These are phyloP conservation scores for Penaeus indicus DNA, from an alignment of 1,140 invertebrate genomes.

Conservation along the genomic window DNA sequence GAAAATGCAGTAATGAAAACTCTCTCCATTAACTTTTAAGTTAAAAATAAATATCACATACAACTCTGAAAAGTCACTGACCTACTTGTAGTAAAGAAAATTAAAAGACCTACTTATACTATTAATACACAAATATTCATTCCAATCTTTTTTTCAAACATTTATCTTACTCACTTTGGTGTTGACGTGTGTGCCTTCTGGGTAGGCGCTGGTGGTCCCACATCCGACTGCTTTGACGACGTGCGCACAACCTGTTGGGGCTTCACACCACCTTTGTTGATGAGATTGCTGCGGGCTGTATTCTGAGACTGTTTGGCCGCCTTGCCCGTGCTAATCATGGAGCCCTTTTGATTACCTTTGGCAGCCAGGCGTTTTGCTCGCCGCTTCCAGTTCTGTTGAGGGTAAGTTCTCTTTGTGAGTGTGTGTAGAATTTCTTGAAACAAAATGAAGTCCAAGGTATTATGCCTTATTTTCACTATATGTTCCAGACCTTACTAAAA, in stretches of 20 bases:
- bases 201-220: not conserved
- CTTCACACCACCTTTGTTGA: constrained; percentile 69
- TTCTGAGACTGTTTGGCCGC: constrained; percentile 59
- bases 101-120: too few relatives aligned
- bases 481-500: not conserved
- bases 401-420: not conserved
- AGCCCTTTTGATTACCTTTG: constrained; percentile 73
- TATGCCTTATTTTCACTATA: not conserved
- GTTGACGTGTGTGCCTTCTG: not conserved
- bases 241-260: constrained; percentile 69
- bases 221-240: not conserved
- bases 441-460: not conserved
- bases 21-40: too few relatives aligned
- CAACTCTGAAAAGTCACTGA: too few relatives aligned
- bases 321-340: constrained; percentile 35
- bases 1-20: too few relatives aligned
- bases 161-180: not conserved
- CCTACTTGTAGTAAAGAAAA: too few relatives aligned
- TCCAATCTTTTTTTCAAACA: too few relatives aligned
- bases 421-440: not conserved
- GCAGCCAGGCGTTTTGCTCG: constrained; percentile 80
- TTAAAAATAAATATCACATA: too few relatives aligned
- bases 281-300: constrained; percentile 67
- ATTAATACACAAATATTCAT: too few relatives aligned
- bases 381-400: constrained; percentile 80